Percentiles rank a stretch among this genome's conserved stretches.
Conservation (phyloP, 2,113 vertebrate genomes). For the Callionymus lyra region DNA sequence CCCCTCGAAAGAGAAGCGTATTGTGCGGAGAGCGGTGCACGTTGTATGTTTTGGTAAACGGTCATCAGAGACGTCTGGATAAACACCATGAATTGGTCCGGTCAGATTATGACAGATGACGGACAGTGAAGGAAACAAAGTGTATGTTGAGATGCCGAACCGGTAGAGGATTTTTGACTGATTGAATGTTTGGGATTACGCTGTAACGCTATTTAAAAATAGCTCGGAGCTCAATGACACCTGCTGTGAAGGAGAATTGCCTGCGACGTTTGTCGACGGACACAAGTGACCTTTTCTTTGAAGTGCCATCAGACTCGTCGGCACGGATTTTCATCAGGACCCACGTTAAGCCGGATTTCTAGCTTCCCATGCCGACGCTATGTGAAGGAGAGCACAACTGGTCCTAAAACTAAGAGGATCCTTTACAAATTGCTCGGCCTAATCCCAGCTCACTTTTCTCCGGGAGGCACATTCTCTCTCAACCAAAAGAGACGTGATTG, state of each 20-base stretch:
- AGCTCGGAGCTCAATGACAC: not conserved
- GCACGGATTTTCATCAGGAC: conserved; percentile 39
- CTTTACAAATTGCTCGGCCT: conserved; percentile 22
- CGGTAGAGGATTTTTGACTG: too few species aligned
- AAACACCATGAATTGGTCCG: conserved; percentile 31
- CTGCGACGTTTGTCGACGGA: conserved; percentile 32
- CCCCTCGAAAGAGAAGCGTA: conserved; percentile 31
- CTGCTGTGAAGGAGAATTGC: conserved; percentile 26
- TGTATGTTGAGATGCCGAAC: not conserved
- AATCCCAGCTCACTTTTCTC: conserved; percentile 21
- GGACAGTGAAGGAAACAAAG: conserved; percentile 2
- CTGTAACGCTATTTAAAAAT: too few species aligned
- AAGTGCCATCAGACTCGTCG: conserved; percentile 44
- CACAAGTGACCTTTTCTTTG: conserved; percentile 47
- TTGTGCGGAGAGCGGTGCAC: conserved; percentile 23
- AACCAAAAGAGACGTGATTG: conserved; percentile 15
- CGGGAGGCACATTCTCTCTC: conserved; percentile 1
- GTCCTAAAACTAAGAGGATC: conserved; percentile 23
- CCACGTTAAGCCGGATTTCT: conserved; percentile 42
- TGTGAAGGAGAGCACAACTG: conserved; percentile 14
- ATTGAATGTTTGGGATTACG: too few species aligned
- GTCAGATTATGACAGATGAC: not conserved
- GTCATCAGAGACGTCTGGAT: conserved; percentile 25
- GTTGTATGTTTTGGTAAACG: conserved; percentile 16
- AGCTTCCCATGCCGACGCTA: conserved; percentile 40